Base-by-base conservation (phyloP, 2,797 vertebrate species). In the Pipistrellus kuhlii region DNA sequence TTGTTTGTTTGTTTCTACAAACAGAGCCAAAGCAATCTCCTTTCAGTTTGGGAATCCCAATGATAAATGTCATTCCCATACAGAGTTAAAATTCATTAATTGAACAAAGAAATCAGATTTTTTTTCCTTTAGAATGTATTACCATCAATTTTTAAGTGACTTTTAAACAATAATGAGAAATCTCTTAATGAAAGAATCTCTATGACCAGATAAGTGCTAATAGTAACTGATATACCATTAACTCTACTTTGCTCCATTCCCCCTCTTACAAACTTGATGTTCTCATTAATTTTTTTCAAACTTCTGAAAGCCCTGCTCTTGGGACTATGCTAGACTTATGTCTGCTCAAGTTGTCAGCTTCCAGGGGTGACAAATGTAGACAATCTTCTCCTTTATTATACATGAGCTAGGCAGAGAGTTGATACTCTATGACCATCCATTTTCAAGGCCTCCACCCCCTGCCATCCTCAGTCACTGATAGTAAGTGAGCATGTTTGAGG, bases 101-200 rank as follows among this genome's bases (percentile, higher is more conserved):
- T 97, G 96, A 97, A 97, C 88, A 78, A 92, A 96, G 77, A 86
- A 97, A 72, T 94, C 91, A 89, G 93, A 92, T 91, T 96, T 95
- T 95, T 95, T 93, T 90, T 81, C 3, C 27, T 81, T 80, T 94
- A 93, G n/a, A 94, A 83, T 46, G 35, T 92, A 95, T 97, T 97
- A 88, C 25, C 93, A 77, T 96, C 91, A 92, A 90, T 93, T 96
- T 96, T 92, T 95, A 97, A 97, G 96, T 95, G 94, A 93, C 77
- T 97, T 97, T 97, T 97, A 96, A 97, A 90, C 91, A 97, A 97
- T 96, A 59, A 44, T 72, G 71, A 97, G 85, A 75, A 94, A 46
- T 53, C 92, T 98, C 96, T 84, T 98, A 95, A 97, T 97, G 89
- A 94, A 95, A 84, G 92, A 95, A 96, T 88, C 59, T 90, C 91